Percentiles rank a stretch among this genome's conserved stretches.
phyloP scores from a whole-genome alignment of 2,113 vertebrate species.

The Xiphorhynchus elegans region DNA sequence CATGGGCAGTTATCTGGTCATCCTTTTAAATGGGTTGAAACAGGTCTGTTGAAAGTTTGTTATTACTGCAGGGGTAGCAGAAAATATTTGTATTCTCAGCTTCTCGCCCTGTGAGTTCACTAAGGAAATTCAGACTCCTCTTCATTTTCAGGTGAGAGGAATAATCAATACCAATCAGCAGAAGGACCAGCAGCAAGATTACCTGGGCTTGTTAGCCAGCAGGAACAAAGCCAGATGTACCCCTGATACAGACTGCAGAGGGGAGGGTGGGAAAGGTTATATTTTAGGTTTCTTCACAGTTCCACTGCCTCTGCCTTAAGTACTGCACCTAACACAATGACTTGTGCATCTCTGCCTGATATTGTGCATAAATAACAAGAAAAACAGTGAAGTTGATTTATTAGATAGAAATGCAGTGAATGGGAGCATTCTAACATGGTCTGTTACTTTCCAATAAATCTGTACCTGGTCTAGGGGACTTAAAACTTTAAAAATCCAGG shows the following conservation, averaged over 20 bases:
- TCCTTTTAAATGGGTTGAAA: not conserved
- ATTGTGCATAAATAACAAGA: not conserved
- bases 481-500: not conserved
- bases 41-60: not conserved
- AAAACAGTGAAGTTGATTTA: not conserved
- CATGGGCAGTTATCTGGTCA: not conserved
- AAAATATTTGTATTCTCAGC: not conserved
- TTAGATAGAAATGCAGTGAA: not conserved
- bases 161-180: conserved; percentile 33
- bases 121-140: not conserved
- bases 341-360: not conserved
- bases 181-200: not conserved
- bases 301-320: not conserved
- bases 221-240: not conserved
- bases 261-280: not conserved
- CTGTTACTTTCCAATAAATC: not conserved
- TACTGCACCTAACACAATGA: not conserved
- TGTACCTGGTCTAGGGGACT: not conserved
- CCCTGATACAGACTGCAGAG: not conserved
- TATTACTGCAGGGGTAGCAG: not conserved
- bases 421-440: not conserved
- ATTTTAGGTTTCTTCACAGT: not conserved
- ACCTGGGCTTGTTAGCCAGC: not conserved
- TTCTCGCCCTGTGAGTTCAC: not conserved
- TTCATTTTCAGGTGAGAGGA: not conserved